Conservation (phyloP, 2,888 invertebrate genomes). For the Nomada goodeniana region DNA sequence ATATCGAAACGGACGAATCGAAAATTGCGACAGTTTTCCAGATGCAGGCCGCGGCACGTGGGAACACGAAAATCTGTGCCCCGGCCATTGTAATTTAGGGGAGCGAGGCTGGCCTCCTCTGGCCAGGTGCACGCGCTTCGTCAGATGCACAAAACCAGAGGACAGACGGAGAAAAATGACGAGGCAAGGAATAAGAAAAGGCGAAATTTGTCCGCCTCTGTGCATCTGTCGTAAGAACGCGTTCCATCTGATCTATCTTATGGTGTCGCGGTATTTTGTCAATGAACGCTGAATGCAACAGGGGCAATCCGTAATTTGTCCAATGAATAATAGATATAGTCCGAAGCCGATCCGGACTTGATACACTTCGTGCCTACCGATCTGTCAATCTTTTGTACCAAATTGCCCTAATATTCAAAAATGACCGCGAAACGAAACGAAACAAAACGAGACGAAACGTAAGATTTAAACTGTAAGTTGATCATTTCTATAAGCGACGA, state of each 20-base stretch:
- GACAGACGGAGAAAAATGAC: slow-evolving; percentile 36
- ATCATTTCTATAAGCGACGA: slow-evolving; percentile 10
- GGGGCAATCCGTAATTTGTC: slow-evolving; percentile 36
- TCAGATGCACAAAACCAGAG: slow-evolving; percentile 24
- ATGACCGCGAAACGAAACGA: neutral
- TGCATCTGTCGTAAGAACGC: slow-evolving; percentile 77
- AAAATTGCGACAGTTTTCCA: slow-evolving; percentile 19
- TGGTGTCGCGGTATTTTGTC: slow-evolving; percentile 52
- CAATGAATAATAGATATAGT: neutral
- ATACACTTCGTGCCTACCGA: neutral
- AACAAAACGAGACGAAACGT: neutral
- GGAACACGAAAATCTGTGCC: slow-evolving; percentile 51
- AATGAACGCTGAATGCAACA: slow-evolving; percentile 31
- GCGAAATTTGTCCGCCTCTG: slow-evolving; percentile 66
- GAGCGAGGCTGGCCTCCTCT: slow-evolving; percentile 30
- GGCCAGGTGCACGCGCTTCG: slow-evolving; percentile 55
- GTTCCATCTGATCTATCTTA: slow-evolving; percentile 77
- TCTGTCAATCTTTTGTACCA: neutral
- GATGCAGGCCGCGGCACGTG: slow-evolving; percentile 22
- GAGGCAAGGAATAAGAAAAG: slow-evolving; percentile 41
- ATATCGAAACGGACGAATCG: neutral
- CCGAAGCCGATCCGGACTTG: neutral
- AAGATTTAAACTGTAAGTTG: neutral
- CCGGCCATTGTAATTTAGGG: slow-evolving; percentile 54
- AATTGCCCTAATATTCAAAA: neutral